Conservation (phyloP, 2,797 vertebrate genomes). For the Coendou prehensilis region DNA sequence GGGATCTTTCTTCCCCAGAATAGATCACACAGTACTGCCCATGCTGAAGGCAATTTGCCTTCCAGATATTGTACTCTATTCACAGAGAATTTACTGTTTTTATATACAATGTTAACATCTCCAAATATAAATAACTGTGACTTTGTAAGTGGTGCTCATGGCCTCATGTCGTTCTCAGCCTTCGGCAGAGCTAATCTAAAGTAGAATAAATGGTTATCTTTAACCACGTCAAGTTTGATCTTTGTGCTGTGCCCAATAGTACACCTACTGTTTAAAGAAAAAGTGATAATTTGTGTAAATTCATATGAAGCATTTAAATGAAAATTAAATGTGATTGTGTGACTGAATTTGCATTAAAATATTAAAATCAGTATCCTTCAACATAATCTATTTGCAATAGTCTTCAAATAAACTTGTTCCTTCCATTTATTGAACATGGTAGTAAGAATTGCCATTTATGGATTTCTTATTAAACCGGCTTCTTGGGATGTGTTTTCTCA, state of each 20-base stretch:
- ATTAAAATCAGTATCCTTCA: not conserved
- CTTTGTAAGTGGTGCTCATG: not conserved
- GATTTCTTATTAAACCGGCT: not conserved
- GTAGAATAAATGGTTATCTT: conserved; percentile 28
- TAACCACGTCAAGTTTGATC: not conserved
- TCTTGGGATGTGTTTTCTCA: not conserved
- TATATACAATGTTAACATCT: not conserved
- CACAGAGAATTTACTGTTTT: conserved; percentile 30
- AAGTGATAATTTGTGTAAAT: conserved; percentile 29
- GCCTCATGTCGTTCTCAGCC: not conserved
- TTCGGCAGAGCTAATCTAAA: conserved; percentile 40
- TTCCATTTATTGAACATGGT: not conserved
- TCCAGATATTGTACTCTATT: not conserved
- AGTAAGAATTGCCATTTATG: not conserved
- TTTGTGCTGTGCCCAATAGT: not conserved
- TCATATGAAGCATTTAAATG: conserved; percentile 23
- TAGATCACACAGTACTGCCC: conserved; percentile 17
- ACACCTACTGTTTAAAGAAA: conserved; percentile 39
- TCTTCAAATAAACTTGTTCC: conserved; percentile 37
- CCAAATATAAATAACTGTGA: not conserved
- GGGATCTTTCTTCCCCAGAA: conserved; percentile 49
- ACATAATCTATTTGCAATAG: not conserved
- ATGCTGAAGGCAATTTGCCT: not conserved
- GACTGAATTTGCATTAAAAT: conserved; percentile 33
- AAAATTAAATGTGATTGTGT: conserved; percentile 25